Conservation (phyloP, 2,797 vertebrate genomes). For the Pteropus rufus region DNA sequence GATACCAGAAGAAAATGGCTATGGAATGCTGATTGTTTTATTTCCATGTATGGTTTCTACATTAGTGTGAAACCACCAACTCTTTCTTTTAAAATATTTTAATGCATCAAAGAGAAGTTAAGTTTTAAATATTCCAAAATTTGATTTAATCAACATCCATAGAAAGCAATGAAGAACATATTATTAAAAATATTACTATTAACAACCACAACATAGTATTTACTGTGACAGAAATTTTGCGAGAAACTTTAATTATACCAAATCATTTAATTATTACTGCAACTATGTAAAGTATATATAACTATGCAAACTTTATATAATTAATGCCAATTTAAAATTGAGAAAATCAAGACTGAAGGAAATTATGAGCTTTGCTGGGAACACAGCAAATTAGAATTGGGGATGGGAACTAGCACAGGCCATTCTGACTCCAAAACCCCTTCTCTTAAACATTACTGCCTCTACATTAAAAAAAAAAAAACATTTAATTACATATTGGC, state of each 20-base stretch:
- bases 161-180: neutral
- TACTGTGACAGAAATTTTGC: neutral
- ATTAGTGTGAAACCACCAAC: neutral
- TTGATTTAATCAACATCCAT: neutral
- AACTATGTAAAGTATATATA: neutral
- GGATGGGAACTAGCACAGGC: neutral
- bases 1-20: neutral
- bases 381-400: neutral
- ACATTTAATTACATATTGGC: too few species aligned
- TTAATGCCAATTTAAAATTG: neutral
- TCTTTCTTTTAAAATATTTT: neutral
- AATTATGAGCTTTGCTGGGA: neutral
- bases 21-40: neutral
- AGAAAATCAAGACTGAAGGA: neutral
- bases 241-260: neutral
- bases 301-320: neutral
- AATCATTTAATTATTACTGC: neutral
- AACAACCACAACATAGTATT: neutral
- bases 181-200: neutral
- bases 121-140: neutral
- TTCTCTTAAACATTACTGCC: neutral
- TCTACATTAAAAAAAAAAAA: neutral
- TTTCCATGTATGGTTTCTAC: neutral
- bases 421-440: neutral
- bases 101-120: neutral